Percentiles rank a stretch among this genome's conserved stretches.
Conservation (phyloP, 2,888 invertebrate species). For the Tipula confusa region DNA sequence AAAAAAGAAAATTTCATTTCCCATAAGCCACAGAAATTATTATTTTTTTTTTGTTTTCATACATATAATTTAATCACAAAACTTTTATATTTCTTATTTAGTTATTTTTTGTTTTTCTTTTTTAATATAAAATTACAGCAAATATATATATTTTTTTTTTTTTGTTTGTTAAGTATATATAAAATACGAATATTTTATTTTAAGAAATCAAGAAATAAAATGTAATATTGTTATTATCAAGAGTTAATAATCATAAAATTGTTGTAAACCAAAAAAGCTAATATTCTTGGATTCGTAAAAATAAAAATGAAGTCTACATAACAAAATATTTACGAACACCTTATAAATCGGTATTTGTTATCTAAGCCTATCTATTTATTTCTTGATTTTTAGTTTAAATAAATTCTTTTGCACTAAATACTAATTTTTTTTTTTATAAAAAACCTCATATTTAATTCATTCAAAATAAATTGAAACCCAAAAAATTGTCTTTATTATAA, state of each 20-base stretch:
- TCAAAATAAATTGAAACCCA: not conserved
- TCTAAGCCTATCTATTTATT: slow-evolving; percentile 26
- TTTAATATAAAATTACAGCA: slow-evolving; percentile 20
- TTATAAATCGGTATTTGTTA: not conserved
- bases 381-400: slow-evolving; percentile 8
- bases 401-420: slow-evolving; percentile 14
- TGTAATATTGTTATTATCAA: not conserved
- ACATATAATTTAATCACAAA: slow-evolving; percentile 14
- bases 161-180: not conserved
- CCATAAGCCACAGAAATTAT: not conserved
- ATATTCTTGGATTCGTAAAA: not conserved
- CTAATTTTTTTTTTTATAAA: not conserved
- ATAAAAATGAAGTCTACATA: slow-evolving; percentile 20
- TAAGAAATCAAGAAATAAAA: slow-evolving; percentile 4
- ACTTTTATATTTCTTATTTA: not conserved
- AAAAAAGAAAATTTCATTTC: not conserved
- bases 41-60: slow-evolving; percentile 3
- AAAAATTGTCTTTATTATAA: not conserved
- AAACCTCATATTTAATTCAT: not conserved
- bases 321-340: slow-evolving; percentile 30
- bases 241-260: not conserved
- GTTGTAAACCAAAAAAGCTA: not conserved
- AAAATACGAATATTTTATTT: not conserved
- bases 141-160: not conserved
- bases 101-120: not conserved